A percentile compares a stretch with the other conserved stretches of the same genome.
Evolutionary conservation across 2,113 vertebrate genomes (phyloP).

Genomic region (Pseudopipra pipra): DNA sequence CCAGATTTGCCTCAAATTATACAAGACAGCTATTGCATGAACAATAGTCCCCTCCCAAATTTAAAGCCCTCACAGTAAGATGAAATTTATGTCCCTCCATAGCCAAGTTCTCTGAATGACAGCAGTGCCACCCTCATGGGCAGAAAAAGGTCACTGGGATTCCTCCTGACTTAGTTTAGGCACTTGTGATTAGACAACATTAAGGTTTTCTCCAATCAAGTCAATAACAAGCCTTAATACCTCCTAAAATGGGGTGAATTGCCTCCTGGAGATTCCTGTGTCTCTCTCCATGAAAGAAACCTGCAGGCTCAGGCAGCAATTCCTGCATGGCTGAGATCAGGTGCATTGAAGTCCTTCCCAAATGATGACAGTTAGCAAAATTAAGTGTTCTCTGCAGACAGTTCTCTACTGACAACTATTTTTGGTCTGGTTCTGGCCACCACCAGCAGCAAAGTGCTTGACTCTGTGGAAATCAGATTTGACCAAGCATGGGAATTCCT

Average conservation of each 20-base stretch:
- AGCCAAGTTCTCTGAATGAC: not conserved
- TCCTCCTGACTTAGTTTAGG: not conserved
- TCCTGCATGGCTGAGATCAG: not conserved
- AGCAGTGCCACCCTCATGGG: not conserved
- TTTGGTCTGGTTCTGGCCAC: not conserved
- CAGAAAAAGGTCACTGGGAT: not conserved
- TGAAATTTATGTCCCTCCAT: not conserved
- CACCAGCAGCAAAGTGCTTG: not conserved
- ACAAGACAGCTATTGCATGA: not conserved
- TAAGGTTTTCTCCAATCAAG: not conserved
- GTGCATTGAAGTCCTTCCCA: not conserved
- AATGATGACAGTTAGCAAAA: not conserved
- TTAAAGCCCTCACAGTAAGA: not conserved
- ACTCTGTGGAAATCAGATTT: slow-evolving; percentile 39
- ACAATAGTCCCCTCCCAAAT: not conserved
- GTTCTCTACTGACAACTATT: not conserved
- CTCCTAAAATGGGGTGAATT: not conserved
- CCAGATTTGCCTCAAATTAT: not conserved
- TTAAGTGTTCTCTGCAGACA: not conserved
- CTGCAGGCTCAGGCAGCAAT: not conserved
- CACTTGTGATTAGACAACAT: not conserved
- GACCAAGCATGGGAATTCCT: slow-evolving; percentile 18
- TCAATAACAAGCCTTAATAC: not conserved
- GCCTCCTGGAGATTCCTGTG: not conserved
- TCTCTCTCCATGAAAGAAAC: not conserved